phyloP scores from a whole-genome alignment of 2,888 invertebrate genomes.

The Volucella bombylans region DNA sequence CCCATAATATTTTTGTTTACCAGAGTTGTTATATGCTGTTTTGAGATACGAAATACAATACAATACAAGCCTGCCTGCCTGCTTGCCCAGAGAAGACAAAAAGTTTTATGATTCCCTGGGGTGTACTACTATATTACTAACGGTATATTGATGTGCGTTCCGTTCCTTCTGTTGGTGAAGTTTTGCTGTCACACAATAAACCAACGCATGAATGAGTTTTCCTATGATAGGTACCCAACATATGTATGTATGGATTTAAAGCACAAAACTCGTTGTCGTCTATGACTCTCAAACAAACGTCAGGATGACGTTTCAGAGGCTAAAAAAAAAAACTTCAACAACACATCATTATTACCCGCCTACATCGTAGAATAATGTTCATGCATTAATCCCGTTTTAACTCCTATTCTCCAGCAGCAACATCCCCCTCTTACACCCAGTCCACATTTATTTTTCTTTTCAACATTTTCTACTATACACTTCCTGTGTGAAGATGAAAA shows the following conservation, averaged over 20 bases:
- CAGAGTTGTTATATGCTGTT: constrained; percentile 43
- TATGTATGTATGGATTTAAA: neutral
- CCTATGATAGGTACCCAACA: too few relatives aligned
- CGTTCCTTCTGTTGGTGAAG: neutral
- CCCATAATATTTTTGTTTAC: constrained; percentile 45
- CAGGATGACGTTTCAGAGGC: constrained; percentile 51
- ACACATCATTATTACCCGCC: constrained; percentile 51
- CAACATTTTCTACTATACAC: constrained; percentile 46
- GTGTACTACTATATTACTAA: neutral
- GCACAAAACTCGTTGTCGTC: too few relatives aligned
- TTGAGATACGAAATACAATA: neutral
- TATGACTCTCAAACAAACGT: constrained; percentile 16
- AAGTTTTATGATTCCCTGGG: neutral
- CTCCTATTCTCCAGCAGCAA: constrained; percentile 2
- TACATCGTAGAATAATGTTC: constrained; percentile 44
- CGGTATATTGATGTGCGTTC: neutral
- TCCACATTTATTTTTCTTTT: neutral
- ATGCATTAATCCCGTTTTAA: constrained; percentile 39
- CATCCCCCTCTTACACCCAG: constrained; percentile 6
- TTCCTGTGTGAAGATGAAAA: constrained; percentile 73
- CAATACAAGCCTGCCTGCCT: neutral
- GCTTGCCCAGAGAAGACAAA: too few relatives aligned
- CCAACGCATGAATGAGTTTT: too few relatives aligned
- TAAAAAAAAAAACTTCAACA: constrained; percentile 27
- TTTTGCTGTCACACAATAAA: too few relatives aligned